Evolutionary conservation across 2,113 vertebrate species (phyloP).

Genomic region (Sorex araneus): DNA sequence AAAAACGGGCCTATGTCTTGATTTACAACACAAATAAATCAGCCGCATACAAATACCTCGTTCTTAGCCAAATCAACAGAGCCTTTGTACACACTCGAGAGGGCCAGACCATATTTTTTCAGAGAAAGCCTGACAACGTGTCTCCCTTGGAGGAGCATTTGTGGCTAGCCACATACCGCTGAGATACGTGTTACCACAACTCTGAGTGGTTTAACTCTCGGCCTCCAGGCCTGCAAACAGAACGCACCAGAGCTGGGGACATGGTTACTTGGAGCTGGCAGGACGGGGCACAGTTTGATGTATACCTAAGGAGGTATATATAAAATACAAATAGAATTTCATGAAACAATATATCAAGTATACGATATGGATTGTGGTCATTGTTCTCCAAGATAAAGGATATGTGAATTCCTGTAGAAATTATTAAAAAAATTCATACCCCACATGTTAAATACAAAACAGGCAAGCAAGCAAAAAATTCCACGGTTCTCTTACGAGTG

Average conservation of each 20-base stretch:
- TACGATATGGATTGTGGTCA: background rate
- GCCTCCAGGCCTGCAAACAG: background rate
- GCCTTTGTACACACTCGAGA: background rate
- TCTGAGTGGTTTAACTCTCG: background rate
- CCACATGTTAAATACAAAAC: background rate
- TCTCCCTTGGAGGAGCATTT: background rate
- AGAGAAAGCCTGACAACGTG: background rate
- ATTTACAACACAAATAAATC: background rate
- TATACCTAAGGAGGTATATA: background rate
- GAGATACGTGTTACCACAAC: too few species aligned
- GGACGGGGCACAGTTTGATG: background rate
- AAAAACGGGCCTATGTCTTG: conserved; percentile 44
- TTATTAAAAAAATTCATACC: background rate
- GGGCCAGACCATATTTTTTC: background rate
- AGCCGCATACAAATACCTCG: background rate
- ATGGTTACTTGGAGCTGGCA: background rate
- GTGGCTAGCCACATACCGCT: background rate
- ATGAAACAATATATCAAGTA: background rate
- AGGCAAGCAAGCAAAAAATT: conserved; percentile 28
- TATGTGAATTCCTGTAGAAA: conserved; percentile 26
- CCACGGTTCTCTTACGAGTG: background rate
- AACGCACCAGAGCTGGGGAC: background rate
- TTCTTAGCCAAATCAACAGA: background rate
- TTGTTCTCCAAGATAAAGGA: conserved; percentile 1
- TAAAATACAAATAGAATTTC: background rate